These are phyloP conservation scores for Eumerus sabulonum DNA, from an alignment of 2,888 invertebrate genomes.

Conservation along the genomic window DNA sequence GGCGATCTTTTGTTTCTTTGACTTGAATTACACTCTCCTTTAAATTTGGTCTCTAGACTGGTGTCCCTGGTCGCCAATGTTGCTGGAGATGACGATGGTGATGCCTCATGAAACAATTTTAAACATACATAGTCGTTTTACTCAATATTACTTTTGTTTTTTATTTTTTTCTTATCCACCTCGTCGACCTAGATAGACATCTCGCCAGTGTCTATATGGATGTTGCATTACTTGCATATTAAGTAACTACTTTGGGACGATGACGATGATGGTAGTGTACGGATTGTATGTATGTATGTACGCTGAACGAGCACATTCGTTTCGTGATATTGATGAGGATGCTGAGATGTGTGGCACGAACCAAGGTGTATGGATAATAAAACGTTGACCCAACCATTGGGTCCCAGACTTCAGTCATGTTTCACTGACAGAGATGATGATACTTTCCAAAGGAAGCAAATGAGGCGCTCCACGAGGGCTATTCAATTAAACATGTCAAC, in stretches of 20 bases:
- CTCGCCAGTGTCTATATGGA: constrained; percentile 60
- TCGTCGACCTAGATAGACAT: constrained; percentile 65
- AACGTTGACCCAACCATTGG: constrained; percentile 64
- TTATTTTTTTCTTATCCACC: constrained; percentile 50
- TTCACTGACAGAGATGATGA: constrained; percentile 25
- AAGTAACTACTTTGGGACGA: constrained; percentile 69
- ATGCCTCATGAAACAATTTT: constrained; percentile 1
- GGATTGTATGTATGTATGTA: too few relatives aligned
- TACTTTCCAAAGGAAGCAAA: constrained; percentile 36
- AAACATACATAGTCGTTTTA: background rate
- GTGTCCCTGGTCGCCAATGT: too few relatives aligned
- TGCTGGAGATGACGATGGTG: too few relatives aligned
- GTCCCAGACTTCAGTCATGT: constrained; percentile 33
- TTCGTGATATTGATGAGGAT: constrained; percentile 69
- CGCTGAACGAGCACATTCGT: too few relatives aligned
- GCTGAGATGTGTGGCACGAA: constrained; percentile 56
- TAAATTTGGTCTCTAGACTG: background rate
- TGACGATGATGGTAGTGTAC: constrained; percentile 27
- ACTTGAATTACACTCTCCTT: background rate
- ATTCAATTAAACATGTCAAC: constrained; percentile 68
- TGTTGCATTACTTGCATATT: constrained; percentile 76
- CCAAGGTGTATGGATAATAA: constrained; percentile 67
- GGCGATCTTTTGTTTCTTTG: constrained; percentile 39
- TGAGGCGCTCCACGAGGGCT: constrained; percentile 65
- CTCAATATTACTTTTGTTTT: background rate